Evolutionary conservation across 2,797 vertebrate genomes (phyloP), one percentile per base, ranked within the genome.

Genomic region (Poeciliopsis gracilis): DNA sequence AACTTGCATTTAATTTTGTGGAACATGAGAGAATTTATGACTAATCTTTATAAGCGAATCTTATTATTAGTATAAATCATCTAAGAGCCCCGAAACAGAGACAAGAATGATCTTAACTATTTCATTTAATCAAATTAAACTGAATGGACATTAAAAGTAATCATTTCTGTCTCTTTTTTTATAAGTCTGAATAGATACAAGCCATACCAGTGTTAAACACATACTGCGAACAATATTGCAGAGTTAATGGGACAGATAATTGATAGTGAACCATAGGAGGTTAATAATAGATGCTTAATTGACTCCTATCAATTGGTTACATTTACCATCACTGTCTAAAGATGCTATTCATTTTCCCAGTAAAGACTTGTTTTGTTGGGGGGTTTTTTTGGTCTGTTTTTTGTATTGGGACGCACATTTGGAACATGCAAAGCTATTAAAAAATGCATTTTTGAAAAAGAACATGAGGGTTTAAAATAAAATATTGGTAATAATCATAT

Each of bases 221-320:
- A 94, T 94, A 93, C 90, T 93, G 92, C 85, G 81, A 94, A 95
- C 94, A 94, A 90, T 94, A 93, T 95, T 94, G 94, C 92, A 83
- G 93, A 95, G 95, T 95, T 96, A 96, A 96, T 96, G 95, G 95
- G 92, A 96, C 94, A 95, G 93, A 95, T 96, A 95, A 96, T 96
- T 95, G 95, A 95, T 95, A 94, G 90, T 93, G 92, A 95, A 93
- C 94, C 95, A 94, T 95, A 94, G 93, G 94, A 94, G 94, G 95
- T 96, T 96, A 96, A 96, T 94, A 95, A 96, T 95, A 94, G 94
- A 93, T 93, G 90, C 95, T 93, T 95, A 96, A 95, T 93, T 94
- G 93, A 95, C 94, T 95, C 86, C 91, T 94, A 94, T 95, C 93
- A 94, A 92, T 96, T 95, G 93, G 90, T 94, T 94, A 94, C 91